Evolutionary conservation across 2,113 vertebrate genomes (phyloP), one percentile per base, ranked within the genome.

Genomic region (Ciconia stormi): DNA sequence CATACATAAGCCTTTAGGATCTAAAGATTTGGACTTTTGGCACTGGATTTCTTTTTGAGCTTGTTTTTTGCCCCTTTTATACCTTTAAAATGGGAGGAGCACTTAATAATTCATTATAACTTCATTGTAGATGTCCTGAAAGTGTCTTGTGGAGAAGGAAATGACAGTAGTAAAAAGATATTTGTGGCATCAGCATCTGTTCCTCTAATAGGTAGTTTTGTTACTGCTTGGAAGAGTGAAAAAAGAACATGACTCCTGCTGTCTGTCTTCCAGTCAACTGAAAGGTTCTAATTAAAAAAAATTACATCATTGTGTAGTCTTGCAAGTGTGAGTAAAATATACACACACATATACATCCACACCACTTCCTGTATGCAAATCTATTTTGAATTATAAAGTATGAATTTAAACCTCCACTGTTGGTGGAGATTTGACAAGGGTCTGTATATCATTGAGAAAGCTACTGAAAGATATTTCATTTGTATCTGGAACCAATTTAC

Each of bases 251-350:
- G 87, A 72, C 59, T 95, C 85, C 82, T 92, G 72, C 73, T 95
- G 44, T 94, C 87, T 95, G 91, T 76, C 80, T 95, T 96, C 84
- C 78, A 91, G 76, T 91, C 83, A 95, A 8, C 50, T 50, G 69
- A 92, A 95, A 88, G 87, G 38, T 73, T 96, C 76, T 95, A 93
- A 97, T 94, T 89, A 66, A 91, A 95, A 93, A 56, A 52, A 87
- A 56, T 93, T 86, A 58, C 88, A 93, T 94, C 89, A 78, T 63
- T 93, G 13, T 83, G 71, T 63, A 96, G 65, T 93, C 91, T 90
- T 93, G 59, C 67, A 89, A 94, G 76, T 62, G 42, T 92, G 53
- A 87, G 63, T 95, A 81, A 96, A 86, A 95, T 76, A 89, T 30
- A 40, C 14, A 67, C 19, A 10, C 10, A 19, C 8, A 80, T 16